Evolutionary conservation across 2,888 invertebrate species (phyloP).

Genomic region (Pachycephus smyrnensis): DNA sequence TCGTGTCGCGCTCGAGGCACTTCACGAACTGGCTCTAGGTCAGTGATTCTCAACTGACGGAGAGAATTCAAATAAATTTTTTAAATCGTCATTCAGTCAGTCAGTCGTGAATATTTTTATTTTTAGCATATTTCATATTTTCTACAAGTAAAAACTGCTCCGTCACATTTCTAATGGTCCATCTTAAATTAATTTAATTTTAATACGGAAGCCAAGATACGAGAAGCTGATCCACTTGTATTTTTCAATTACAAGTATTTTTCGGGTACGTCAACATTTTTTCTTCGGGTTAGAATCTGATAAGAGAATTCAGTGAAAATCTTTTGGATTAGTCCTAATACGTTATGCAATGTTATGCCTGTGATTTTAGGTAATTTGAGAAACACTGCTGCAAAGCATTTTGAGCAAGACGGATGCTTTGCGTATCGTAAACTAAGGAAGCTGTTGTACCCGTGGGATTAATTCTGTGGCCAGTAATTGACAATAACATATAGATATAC

Average conservation of each 20-base stretch:
- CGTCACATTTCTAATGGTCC: too few species aligned
- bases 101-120: not conserved
- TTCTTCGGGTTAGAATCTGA: not conserved
- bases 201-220: not conserved
- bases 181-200: not conserved
- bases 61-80: not conserved
- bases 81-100: not conserved
- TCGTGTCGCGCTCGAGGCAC: constrained; percentile 30
- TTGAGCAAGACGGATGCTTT: constrained; percentile 11
- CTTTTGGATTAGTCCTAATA: not conserved
- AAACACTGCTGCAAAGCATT: constrained; percentile 3
- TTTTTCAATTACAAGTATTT: not conserved
- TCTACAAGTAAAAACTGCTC: not conserved
- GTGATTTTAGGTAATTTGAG: not conserved
- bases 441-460: constrained; percentile 18
- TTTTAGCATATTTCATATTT: not conserved
- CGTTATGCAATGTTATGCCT: not conserved
- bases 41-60: not conserved
- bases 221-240: not conserved
- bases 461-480: constrained; percentile 16
- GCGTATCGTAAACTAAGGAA: constrained; percentile 23
- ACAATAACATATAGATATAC: not conserved
- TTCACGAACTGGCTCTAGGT: constrained; percentile 14
- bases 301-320: not conserved
- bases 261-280: not conserved